Evolutionary conservation across 2,888 invertebrate species (phyloP).

Genomic region (Aricia artaxerxes): DNA sequence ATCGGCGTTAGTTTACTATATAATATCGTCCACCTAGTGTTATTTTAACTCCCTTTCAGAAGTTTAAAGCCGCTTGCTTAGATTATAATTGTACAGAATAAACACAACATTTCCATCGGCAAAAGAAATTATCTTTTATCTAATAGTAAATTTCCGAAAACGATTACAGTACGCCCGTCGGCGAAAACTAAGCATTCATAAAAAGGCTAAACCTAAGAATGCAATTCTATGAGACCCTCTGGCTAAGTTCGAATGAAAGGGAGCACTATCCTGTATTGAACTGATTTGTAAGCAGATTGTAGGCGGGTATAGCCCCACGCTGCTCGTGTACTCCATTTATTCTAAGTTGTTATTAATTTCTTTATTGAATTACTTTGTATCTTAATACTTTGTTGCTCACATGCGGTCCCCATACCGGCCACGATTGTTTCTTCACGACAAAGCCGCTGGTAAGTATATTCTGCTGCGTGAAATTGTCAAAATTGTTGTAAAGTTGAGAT

Average conservation of each 20-base stretch:
- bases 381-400: slow-evolving; percentile 22
- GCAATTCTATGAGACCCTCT: slow-evolving; percentile 31
- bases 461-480: not conserved
- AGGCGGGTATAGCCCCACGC: slow-evolving; percentile 27
- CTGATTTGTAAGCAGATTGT: slow-evolving; percentile 27
- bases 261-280: slow-evolving; percentile 21
- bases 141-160: slow-evolving; percentile 27
- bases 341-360: slow-evolving; percentile 29
- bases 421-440: not conserved
- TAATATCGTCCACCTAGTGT: not conserved
- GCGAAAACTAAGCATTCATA: slow-evolving; percentile 15
- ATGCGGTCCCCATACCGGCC: not conserved
- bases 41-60: not conserved
- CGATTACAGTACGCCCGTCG: slow-evolving; percentile 14
- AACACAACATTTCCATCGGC: not conserved
- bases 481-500: too few relatives aligned
- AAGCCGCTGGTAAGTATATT: not conserved
- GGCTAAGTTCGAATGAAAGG: slow-evolving; percentile 30
- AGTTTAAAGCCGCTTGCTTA: not conserved
- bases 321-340: slow-evolving; percentile 24
- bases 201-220: slow-evolving; percentile 31
- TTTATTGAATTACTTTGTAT: slow-evolving; percentile 31
- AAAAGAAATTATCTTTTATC: slow-evolving; percentile 24
- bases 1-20: not conserved
- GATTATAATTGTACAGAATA: not conserved